phyloP scores from a whole-genome alignment of 2,888 invertebrate species.

The Acronicta psi region DNA sequence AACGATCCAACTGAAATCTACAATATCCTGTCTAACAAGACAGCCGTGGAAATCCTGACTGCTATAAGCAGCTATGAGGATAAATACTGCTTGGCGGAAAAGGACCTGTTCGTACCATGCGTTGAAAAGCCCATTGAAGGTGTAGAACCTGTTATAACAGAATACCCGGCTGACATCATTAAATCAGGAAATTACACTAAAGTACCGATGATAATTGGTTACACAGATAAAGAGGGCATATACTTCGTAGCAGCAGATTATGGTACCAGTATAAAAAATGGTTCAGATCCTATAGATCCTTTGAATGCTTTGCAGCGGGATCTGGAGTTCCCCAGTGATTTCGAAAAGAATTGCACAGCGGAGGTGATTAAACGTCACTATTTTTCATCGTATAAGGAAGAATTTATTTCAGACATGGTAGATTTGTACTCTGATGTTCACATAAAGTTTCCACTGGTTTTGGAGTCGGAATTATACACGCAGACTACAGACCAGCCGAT shows the following conservation, averaged over 20 bases:
- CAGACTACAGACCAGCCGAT: constrained; percentile 77
- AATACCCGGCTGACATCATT: constrained; percentile 75
- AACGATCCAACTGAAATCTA: constrained; percentile 77
- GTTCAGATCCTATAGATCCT: constrained; percentile 61
- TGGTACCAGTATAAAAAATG: constrained; percentile 70
- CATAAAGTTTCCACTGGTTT: constrained; percentile 78
- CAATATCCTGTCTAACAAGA: constrained; percentile 71
- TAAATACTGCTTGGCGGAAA: constrained; percentile 74
- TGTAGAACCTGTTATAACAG: constrained; percentile 73
- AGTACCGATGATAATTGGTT: constrained; percentile 83
- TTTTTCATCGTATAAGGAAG: constrained; percentile 74
- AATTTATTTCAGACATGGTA: constrained; percentile 79
- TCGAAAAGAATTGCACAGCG: constrained; percentile 70
- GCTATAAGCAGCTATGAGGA: constrained; percentile 74
- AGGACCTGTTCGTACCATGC: constrained; percentile 79
- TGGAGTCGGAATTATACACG: constrained; percentile 77
- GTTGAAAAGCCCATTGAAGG: constrained; percentile 78
- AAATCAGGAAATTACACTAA: constrained; percentile 78
- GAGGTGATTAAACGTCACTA: constrained; percentile 71
- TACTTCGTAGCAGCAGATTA: constrained; percentile 79
- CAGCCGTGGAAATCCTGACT: constrained; percentile 71
- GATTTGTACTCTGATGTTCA: constrained; percentile 81
- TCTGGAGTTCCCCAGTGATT: constrained; percentile 73
- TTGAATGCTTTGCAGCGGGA: constrained; percentile 69
- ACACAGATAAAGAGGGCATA: constrained; percentile 81